A percentile compares a stretch with the other conserved stretches of the same genome.
Evolutionary conservation across 2,113 vertebrate species (phyloP).

Genomic region (Mystacornis crossleyi): DNA sequence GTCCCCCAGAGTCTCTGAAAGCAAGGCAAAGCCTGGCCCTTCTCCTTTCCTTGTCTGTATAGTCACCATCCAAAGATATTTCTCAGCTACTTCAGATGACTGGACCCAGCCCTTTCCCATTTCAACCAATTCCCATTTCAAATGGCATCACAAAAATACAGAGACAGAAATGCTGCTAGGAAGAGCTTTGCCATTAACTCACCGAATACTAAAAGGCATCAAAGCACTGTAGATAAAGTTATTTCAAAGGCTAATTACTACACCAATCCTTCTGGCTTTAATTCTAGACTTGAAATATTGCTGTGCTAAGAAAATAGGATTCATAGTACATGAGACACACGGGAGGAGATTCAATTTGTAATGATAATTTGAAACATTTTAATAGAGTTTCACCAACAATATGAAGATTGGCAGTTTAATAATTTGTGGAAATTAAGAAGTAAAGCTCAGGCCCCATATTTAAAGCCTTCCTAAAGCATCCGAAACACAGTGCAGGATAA

Average conservation of each 20-base stretch:
- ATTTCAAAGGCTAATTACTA: conserved; percentile 42
- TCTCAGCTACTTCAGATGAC: not conserved
- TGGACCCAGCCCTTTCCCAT: not conserved
- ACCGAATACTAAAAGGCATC: not conserved
- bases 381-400: conserved; percentile 19
- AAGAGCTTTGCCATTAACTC: not conserved
- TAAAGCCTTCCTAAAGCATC: not conserved
- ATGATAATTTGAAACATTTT: conserved; percentile 42
- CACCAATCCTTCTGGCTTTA: conserved; percentile 34
- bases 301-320: not conserved
- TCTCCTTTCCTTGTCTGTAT: not conserved
- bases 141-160: not conserved
- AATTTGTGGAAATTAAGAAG: not conserved
- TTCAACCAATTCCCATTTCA: not conserved
- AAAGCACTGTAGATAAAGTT: conserved; percentile 30
- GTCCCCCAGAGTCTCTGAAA: not conserved
- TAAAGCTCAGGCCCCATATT: not conserved
- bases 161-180: not conserved
- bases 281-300: conserved; percentile 28
- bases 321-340: not conserved
- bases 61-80: not conserved
- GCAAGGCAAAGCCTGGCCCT: not conserved
- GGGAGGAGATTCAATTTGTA: conserved; percentile 37
- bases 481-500: not conserved
- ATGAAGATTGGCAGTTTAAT: conserved; percentile 36